Percentiles rank a stretch among this genome's conserved stretches.
These are phyloP conservation scores for Pseudopodoces humilis DNA, from an alignment of 2,113 vertebrate species.

Conservation along the genomic window DNA sequence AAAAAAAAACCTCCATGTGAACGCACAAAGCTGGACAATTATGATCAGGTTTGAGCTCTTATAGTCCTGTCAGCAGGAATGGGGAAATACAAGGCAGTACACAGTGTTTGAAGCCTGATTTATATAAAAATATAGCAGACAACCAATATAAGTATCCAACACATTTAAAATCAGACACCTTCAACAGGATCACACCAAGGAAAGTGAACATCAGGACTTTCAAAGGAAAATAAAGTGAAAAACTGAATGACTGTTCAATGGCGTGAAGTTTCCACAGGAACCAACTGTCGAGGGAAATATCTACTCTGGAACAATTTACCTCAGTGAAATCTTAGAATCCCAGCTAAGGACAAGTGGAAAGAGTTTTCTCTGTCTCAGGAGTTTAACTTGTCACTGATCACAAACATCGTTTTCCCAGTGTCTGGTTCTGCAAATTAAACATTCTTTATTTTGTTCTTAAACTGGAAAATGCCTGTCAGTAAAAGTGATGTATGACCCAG, in stretches of 20 bases:
- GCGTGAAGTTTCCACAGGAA: not conserved
- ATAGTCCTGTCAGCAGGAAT: fast-evolving
- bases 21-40: not conserved
- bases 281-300: not conserved
- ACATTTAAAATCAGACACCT: not conserved
- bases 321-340: not conserved
- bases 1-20: not conserved
- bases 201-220: not conserved
- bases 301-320: not conserved
- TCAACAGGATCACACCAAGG: not conserved
- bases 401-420: not conserved
- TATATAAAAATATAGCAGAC: not conserved
- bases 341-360: not conserved
- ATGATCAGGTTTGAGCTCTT: not conserved
- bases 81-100: fast-evolving
- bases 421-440: not conserved
- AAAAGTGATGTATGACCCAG: fast-evolving
- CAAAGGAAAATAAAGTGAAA: not conserved
- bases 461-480: not conserved
- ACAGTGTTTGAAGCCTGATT: fast-evolving
- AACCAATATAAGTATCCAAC: not conserved
- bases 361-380: not conserved
- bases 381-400: not conserved
- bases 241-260: not conserved
- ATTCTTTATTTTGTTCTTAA: not conserved